Percentiles rank a stretch among this genome's conserved stretches.
These are phyloP conservation scores for Mylabris phalerata DNA, from an alignment of 1,140 invertebrate genomes.

Conservation along the genomic window DNA sequence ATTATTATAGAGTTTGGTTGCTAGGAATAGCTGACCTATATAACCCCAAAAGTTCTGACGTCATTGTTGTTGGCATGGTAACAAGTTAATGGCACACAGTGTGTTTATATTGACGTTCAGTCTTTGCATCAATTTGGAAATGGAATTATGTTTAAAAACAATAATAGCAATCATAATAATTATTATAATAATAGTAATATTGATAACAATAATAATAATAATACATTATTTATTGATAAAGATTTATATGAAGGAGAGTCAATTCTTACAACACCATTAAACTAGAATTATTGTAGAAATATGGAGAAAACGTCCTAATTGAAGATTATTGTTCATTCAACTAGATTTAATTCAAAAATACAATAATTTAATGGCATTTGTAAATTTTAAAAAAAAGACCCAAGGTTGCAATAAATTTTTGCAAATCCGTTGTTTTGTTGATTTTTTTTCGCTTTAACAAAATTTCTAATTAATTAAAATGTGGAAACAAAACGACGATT, in stretches of 20 bases:
- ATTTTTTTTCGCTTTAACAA: too few species aligned
- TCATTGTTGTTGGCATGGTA: slow-evolving; percentile 31
- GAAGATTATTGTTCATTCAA: too few species aligned
- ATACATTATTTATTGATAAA: neutral
- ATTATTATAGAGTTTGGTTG: slow-evolving; percentile 9
- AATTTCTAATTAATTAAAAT: neutral
- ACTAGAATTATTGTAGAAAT: too few species aligned
- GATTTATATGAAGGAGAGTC: neutral
- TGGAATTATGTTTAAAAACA: too few species aligned
- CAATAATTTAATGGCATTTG: too few species aligned
- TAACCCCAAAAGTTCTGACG: slow-evolving; percentile 30
- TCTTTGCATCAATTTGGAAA: neutral
- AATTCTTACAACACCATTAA: too few species aligned
- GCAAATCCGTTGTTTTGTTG: too few species aligned
- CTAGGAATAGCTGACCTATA: slow-evolving; percentile 35
- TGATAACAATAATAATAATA: neutral
- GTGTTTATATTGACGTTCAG: slow-evolving; percentile 28
- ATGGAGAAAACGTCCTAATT: too few species aligned
- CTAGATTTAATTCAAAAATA: too few species aligned
- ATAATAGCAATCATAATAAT: too few species aligned
- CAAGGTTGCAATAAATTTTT: too few species aligned
- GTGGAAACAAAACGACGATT: neutral
- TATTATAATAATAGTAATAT: neutral
- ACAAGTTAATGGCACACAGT: slow-evolving; percentile 42
- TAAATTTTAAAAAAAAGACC: too few species aligned